phyloP scores from a whole-genome alignment of 2,113 vertebrate genomes.

The Andinoacara biseriatus region DNA sequence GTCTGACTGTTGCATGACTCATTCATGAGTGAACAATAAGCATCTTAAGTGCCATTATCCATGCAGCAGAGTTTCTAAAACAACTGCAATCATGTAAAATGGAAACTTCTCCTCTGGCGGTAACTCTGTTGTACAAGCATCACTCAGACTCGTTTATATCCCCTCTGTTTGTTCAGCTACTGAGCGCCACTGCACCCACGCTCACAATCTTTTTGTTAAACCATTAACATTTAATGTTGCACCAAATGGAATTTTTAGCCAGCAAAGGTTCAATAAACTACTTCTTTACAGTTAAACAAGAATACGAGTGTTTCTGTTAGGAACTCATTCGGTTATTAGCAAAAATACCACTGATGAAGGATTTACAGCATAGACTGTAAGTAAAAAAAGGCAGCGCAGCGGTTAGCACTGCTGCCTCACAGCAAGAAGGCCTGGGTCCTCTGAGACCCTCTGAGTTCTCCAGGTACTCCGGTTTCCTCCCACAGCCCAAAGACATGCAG shows the following conservation, averaged over 20 bases:
- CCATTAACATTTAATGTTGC: slow-evolving; percentile 7
- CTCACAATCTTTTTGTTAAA: background rate
- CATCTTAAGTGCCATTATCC: slow-evolving; percentile 27
- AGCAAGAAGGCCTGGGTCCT: too few species aligned
- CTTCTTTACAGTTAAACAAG: background rate
- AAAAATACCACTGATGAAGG: background rate
- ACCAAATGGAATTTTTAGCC: background rate
- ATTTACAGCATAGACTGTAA: background rate
- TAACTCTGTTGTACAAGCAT: slow-evolving; percentile 16
- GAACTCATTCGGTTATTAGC: background rate
- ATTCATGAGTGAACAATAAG: slow-evolving; percentile 22
- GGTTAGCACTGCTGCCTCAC: too few species aligned
- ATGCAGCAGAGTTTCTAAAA: slow-evolving; percentile 15
- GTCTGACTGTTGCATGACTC: slow-evolving; percentile 26
- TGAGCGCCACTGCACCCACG: background rate
- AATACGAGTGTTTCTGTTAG: background rate
- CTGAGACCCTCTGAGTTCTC: too few species aligned
- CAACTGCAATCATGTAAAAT: slow-evolving; percentile 39
- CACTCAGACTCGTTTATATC: slow-evolving; percentile 7
- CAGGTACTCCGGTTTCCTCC: too few species aligned
- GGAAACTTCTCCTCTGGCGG: slow-evolving; percentile 31
- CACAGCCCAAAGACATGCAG: too few species aligned
- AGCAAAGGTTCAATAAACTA: background rate
- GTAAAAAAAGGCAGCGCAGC: too few species aligned
- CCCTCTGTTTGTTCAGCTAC: background rate